Base-by-base conservation (phyloP, 2,113 vertebrate genomes). In the Sphyrna mokarran region DNA sequence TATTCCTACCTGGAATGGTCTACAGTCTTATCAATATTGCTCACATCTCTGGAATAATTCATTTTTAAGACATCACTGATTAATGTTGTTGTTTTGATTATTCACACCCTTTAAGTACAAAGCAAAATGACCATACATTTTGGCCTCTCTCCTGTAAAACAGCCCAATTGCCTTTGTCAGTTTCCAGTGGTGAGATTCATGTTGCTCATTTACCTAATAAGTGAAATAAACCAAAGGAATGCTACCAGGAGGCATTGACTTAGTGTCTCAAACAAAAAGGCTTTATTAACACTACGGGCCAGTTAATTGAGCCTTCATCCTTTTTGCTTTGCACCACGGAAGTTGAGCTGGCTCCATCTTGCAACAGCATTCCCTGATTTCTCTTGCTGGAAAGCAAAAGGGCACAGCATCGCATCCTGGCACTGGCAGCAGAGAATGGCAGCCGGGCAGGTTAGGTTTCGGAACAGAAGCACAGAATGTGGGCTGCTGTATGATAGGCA, bases 331-430 rank as follows among this genome's bases (percentile, higher is more conserved):
- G 18, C 20, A 14, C 93, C 3, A 61, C 40, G 40, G 68, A 94
- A 43, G 37, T 70, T 69, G 93, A n/a, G 9, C 37, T 94, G 63
- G 91, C 61, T 90, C 91, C 63, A 68, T 68, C 66, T 94, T 43
- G 61, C 91, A 68, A 40, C n/a, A 43, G 37, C 66, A 94, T 94
- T 94, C 93, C 93, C 40, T 72, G 93, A 40, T 72, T 94, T 94
- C 37, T 70, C 91, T 69, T 69, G 91, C 91, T 48, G 93, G 40
- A 94, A 70, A 94, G 93, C 37, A 69, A 70, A 70, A 94, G 93
- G 68, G 93, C 63, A 70, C 66, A 94, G 93, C 37, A 22, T 70
- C 22, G 93, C 63, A 69, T 94, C 93, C 66, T 94, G 93, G 68
- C 93, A 94, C 37, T 10, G 13, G 37, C 93, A 94, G 23, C 93